These are phyloP conservation scores for Elmis aenea DNA, from an alignment of 2,888 invertebrate species.

Conservation along the genomic window DNA sequence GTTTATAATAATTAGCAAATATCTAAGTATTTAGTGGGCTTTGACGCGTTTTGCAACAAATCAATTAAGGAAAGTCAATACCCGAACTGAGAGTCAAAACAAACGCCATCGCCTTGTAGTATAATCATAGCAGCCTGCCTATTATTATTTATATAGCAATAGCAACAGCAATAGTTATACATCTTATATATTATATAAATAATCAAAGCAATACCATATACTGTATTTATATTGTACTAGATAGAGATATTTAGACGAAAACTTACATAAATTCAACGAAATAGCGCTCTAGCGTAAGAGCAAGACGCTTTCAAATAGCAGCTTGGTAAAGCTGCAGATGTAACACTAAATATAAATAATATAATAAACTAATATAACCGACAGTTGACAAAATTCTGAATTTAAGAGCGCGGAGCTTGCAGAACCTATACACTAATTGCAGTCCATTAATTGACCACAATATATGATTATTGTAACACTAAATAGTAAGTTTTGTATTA, in stretches of 20 bases:
- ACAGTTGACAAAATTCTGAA: slow-evolving; percentile 25
- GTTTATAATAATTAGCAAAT: too few relatives aligned
- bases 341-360: too few relatives aligned
- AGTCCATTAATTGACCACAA: slow-evolving; percentile 49
- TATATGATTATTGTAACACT: slow-evolving; percentile 41
- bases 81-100: slow-evolving; percentile 6
- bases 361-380: too few relatives aligned
- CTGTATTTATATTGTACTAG: slow-evolving; percentile 41
- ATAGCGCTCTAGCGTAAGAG: slow-evolving; percentile 39
- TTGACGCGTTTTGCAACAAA: too few relatives aligned
- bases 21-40: slow-evolving; percentile 8
- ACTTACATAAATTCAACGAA: slow-evolving; percentile 33
- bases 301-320: slow-evolving; percentile 38
- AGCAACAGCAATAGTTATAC: slow-evolving; percentile 45
- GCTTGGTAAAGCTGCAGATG: slow-evolving; percentile 37
- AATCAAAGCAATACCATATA: slow-evolving; percentile 45
- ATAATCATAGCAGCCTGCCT: slow-evolving; percentile 45
- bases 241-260: slow-evolving; percentile 35
- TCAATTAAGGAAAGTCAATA: slow-evolving; percentile 16
- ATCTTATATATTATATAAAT: slow-evolving; percentile 34
- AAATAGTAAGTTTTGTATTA: slow-evolving; percentile 51
- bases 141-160: slow-evolving; percentile 43
- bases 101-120: slow-evolving; percentile 33
- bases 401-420: slow-evolving; percentile 37
- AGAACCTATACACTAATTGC: slow-evolving; percentile 43